phyloP scores from a whole-genome alignment of 2,888 invertebrate species.

The Azorinus chamasolen region DNA sequence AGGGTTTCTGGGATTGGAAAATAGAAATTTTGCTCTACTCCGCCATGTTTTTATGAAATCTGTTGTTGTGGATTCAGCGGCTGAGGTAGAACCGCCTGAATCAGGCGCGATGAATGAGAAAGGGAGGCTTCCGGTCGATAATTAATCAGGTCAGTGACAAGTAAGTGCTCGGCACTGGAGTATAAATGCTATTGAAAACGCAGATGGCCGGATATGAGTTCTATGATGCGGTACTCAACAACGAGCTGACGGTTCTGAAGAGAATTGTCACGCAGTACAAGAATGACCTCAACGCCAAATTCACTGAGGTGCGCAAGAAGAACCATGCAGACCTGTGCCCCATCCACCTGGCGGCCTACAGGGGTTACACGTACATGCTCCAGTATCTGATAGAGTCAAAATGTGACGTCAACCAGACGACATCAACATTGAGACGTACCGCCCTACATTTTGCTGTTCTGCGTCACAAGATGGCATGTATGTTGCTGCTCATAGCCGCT shows the following conservation, averaged over 20 bases:
- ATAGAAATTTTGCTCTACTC: conserved; percentile 31
- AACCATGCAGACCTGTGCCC: conserved; percentile 86
- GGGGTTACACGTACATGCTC: conserved; percentile 85
- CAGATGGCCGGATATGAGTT: conserved; percentile 85
- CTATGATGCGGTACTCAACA: conserved; percentile 86
- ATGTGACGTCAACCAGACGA: conserved; percentile 85
- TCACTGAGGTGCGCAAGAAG: conserved; percentile 85
- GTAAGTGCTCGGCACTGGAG: neutral
- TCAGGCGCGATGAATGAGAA: conserved; percentile 10
- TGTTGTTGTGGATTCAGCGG: conserved; percentile 5
- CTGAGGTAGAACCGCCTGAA: neutral
- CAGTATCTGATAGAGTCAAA: conserved; percentile 84
- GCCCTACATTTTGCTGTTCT: conserved; percentile 86
- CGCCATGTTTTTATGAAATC: conserved; percentile 58
- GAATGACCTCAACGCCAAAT: conserved; percentile 85
- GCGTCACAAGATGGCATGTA: conserved; percentile 85
- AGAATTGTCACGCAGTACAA: conserved; percentile 85
- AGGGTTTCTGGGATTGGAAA: conserved; percentile 51
- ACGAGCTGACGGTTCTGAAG: conserved; percentile 83
- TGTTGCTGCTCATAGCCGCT: conserved; percentile 83
- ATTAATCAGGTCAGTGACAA: conserved; percentile 14
- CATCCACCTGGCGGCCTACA: conserved; percentile 84
- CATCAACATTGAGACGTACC: conserved; percentile 84
- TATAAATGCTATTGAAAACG: conserved; percentile 78
- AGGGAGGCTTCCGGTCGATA: conserved; percentile 16